phyloP scores from a whole-genome alignment of 2,113 vertebrate species.

The Lepus timidus region DNA sequence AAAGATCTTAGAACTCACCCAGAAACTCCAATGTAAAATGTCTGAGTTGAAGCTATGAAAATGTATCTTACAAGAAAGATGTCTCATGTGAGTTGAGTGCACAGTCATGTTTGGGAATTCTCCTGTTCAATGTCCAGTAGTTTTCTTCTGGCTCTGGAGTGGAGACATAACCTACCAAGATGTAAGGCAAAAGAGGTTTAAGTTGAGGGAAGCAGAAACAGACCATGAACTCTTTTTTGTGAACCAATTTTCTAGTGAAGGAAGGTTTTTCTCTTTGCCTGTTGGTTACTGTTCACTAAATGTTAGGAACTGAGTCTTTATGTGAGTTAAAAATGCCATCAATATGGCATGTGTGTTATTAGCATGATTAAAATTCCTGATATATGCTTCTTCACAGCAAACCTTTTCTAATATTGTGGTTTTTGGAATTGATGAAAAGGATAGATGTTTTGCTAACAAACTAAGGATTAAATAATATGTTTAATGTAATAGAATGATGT shows the following conservation, averaged over 20 bases:
- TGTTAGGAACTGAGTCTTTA: background rate
- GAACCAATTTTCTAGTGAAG: background rate
- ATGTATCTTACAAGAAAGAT: slow-evolving; percentile 5
- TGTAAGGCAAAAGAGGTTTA: background rate
- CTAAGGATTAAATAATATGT: background rate
- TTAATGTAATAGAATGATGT: background rate
- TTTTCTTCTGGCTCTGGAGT: background rate
- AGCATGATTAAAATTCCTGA: slow-evolving; percentile 49
- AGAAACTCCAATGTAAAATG: background rate
- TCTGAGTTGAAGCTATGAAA: background rate
- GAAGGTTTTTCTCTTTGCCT: background rate
- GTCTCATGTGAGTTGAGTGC: background rate
- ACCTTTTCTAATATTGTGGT: background rate
- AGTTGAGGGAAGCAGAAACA: background rate
- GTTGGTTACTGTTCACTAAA: background rate
- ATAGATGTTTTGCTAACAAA: slow-evolving; percentile 24
- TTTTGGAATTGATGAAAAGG: slow-evolving; percentile 24
- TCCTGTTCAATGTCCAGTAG: background rate
- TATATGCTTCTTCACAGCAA: background rate
- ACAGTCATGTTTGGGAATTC: background rate
- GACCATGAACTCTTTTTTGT: background rate
- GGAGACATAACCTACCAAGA: background rate
- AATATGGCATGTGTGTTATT: background rate
- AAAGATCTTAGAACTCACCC: background rate
- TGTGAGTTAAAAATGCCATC: background rate